Conservation (phyloP, 2,113 vertebrate genomes). For the Hyla sarda region DNA sequence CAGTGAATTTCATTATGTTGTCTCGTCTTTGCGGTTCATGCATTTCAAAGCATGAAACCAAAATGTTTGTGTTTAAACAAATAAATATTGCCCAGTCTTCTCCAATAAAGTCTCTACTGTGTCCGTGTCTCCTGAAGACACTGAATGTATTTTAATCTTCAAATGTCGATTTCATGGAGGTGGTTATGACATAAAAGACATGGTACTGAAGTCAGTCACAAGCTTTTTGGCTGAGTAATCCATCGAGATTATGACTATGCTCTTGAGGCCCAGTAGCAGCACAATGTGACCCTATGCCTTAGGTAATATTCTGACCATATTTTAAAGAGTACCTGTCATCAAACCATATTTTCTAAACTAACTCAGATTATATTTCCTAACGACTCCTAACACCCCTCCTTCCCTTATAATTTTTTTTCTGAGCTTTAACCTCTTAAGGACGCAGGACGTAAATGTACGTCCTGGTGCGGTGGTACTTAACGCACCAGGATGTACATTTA, state of each 20-base stretch:
- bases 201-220: background rate
- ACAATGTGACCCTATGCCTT: background rate
- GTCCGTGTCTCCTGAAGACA: background rate
- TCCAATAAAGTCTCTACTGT: constrained; percentile 32
- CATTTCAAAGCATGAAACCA: constrained; percentile 41
- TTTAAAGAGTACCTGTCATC: no score
- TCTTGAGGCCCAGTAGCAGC: background rate
- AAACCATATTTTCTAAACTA: no score
- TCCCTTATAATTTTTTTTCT: no score
- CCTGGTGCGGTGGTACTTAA: no score
- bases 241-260: background rate
- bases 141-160: background rate
- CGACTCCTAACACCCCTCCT: no score
- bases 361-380: no score
- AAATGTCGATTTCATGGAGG: constrained; percentile 7
- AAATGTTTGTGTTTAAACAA: constrained; percentile 27
- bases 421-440: no score
- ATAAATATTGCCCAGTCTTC: constrained; percentile 17
- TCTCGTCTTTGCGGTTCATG: constrained; percentile 34
- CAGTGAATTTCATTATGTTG: constrained; percentile 18
- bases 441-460: no score
- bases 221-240: background rate
- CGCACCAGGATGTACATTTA: no score
- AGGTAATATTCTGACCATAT: background rate
- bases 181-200: background rate